Base-by-base conservation (phyloP, 1,140 invertebrate species). In the Apis laboriosa region DNA sequence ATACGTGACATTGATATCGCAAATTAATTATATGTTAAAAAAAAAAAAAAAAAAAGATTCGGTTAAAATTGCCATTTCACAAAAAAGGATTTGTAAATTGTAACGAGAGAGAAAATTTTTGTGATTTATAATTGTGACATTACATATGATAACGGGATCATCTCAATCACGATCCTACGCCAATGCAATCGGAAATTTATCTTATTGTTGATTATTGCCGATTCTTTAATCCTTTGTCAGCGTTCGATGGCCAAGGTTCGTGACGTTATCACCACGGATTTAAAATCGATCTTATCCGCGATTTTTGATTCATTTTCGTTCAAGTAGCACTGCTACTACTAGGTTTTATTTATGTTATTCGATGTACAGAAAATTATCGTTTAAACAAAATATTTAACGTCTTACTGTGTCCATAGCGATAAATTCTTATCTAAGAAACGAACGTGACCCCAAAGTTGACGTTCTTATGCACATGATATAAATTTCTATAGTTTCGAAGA, bases 221-320 rank as follows among this genome's bases (percentile, higher is more conserved):
- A 9, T 58, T 0, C 0, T 60, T 9, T 60, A 19, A 4, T 60
- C 19, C 5, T 43, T 43, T 43, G 0, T 43, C 34, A 43, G 34
- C 21, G 12, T 9, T n/a, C 11, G 51, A 11, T 43, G 76, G 66
- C 77, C 79, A 87, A 88, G 79, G 60, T 87, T 24, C 63, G 56
- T 9, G 12, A 3, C 1, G 7, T 66, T 83, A 83, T 85, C 71
- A 34, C 12, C 11, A 21, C 21, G 4, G 55, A 51, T 77, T 67
- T 4, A 58, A n/a, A 80, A 66, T 56, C 9, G 21, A 19, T 85
- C 34, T 43, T 43, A 43, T 43, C 34, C 5, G 34, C n/a, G 63
- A 79, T 70, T 15, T 63, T 28, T n/a, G 56, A 84, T 80, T 28
- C 67, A 4, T 24, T 11, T 9, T 15, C 13, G 5, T 21, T 19